Percentiles rank a stretch among this genome's conserved stretches.
phyloP scores from a whole-genome alignment of 1,140 invertebrate genomes.

The Drosophila kikkawai region DNA sequence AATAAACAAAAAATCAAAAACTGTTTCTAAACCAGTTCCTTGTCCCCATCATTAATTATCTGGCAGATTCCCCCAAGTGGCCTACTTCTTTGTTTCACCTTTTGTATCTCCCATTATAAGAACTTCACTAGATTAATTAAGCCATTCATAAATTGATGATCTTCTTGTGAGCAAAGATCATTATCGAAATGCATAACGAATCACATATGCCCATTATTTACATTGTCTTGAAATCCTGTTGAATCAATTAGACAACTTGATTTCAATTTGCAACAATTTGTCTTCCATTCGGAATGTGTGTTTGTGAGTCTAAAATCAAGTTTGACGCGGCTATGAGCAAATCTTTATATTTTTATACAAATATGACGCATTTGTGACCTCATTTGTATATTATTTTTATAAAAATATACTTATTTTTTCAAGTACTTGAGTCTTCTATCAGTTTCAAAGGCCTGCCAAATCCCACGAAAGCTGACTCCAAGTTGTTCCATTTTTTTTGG shows the following conservation, averaged over 20 bases:
- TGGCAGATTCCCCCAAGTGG: constrained; percentile 22
- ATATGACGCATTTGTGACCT: constrained; percentile 50
- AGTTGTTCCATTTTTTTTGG: constrained; percentile 62
- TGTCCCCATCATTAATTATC: constrained; percentile 36
- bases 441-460: constrained; percentile 23
- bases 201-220: background rate
- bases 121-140: constrained; percentile 29
- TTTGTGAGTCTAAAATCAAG: constrained; percentile 15
- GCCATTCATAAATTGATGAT: constrained; percentile 20
- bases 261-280: constrained; percentile 44
- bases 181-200: constrained; percentile 17
- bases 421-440: constrained; percentile 24
- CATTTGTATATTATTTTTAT: constrained; percentile 25
- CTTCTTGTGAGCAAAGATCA: constrained; percentile 13
- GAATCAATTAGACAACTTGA: constrained; percentile 38
- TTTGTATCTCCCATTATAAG: constrained; percentile 6
- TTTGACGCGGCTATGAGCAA: background rate
- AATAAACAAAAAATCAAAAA: too few relatives aligned
- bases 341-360: constrained; percentile 14
- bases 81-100: constrained; percentile 35
- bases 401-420: background rate
- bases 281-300: constrained; percentile 4
- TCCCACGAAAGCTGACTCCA: constrained; percentile 26
- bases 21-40: background rate
- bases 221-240: constrained; percentile 11